Evolutionary conservation across 2,888 invertebrate species (phyloP).

Genomic region (Heliconius erato): DNA sequence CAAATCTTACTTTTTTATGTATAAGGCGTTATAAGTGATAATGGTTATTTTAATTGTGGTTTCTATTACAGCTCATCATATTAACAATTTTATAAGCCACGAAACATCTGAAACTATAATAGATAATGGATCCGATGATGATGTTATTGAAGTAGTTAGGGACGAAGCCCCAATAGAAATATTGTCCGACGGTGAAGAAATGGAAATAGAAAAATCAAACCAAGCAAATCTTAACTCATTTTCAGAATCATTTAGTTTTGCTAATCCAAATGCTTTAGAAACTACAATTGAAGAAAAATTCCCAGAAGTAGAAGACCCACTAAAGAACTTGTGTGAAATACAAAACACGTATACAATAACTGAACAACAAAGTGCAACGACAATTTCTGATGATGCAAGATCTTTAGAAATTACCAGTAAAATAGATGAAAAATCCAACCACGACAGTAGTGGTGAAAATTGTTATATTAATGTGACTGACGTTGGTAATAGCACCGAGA

Average conservation of each 20-base stretch:
- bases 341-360: slow-evolving; percentile 46
- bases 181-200: slow-evolving; percentile 78
- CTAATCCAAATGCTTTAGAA: slow-evolving; percentile 54
- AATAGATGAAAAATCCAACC: slow-evolving; percentile 45
- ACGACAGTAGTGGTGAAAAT: slow-evolving; percentile 54
- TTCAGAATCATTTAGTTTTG: slow-evolving; percentile 47
- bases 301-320: slow-evolving; percentile 60
- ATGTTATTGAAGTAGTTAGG: slow-evolving; percentile 79
- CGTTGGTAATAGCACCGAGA: slow-evolving; percentile 47
- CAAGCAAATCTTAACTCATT: slow-evolving; percentile 45
- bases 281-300: slow-evolving; percentile 43
- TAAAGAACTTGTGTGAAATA: slow-evolving; percentile 52
- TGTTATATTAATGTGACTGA: slow-evolving; percentile 62
- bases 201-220: slow-evolving; percentile 62
- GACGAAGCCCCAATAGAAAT: slow-evolving; percentile 81
- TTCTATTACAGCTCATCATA: slow-evolving; percentile 16
- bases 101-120: slow-evolving; percentile 48
- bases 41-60: slow-evolving; percentile 8
- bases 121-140: slow-evolving; percentile 75
- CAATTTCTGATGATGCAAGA: slow-evolving; percentile 14
- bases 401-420: slow-evolving; percentile 34
- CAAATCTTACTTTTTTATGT: neutral
- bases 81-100: slow-evolving; percentile 18
- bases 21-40: neutral
- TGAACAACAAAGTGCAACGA: slow-evolving; percentile 3